phyloP scores from a whole-genome alignment of 2,113 vertebrate genomes.

The Notothenia rossii region DNA sequence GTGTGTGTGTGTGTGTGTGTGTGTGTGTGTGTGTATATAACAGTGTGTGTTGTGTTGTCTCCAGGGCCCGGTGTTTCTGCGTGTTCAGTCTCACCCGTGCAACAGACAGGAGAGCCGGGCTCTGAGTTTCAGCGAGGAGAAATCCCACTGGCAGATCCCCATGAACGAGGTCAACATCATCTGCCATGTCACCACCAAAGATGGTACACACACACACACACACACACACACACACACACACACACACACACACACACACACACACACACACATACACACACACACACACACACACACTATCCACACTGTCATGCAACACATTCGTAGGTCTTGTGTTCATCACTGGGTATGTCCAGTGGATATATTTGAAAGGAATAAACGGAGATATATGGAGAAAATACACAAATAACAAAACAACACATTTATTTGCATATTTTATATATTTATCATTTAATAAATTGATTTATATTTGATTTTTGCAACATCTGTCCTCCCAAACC shows the following conservation, averaged over 20 bases:
- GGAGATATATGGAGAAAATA: not conserved
- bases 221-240: conserved; percentile 12
- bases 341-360: too few species aligned
- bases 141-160: conserved; percentile 91
- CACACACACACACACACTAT: too few species aligned
- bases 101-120: conserved; percentile 89
- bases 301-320: not conserved
- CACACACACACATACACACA: too few species aligned
- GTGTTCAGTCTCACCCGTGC: conserved; percentile 89
- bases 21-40: too few species aligned
- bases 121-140: conserved; percentile 92
- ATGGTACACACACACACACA: conserved; percentile 81
- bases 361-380: too few species aligned
- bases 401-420: not conserved
- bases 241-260: too few species aligned
- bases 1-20: too few species aligned
- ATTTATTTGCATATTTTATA: too few species aligned
- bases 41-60: conserved; percentile 3
- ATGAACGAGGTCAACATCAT: conserved; percentile 92
- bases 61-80: conserved; percentile 92
- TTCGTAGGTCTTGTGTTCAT: too few species aligned
- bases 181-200: conserved; percentile 88
- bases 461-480: too few species aligned
- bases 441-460: too few species aligned
- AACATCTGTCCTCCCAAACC: too few species aligned